Percentiles rank a stretch among this genome's conserved stretches.
Evolutionary conservation across 2,888 invertebrate genomes (phyloP).

Genomic region (Sesia bembeciformis): DNA sequence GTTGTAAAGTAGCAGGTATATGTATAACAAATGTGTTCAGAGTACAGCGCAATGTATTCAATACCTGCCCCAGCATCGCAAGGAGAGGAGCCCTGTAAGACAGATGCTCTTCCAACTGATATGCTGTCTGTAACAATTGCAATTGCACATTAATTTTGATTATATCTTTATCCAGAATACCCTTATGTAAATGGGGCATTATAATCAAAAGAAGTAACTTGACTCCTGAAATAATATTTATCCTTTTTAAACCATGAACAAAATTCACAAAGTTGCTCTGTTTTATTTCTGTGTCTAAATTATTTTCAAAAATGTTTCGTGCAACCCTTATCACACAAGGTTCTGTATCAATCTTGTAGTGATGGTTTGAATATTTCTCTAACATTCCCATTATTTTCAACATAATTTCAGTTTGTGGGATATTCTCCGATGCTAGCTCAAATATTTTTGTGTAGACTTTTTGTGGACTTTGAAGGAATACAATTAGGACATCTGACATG

Average conservation of each 20-base stretch:
- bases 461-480: conserved; percentile 52
- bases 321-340: conserved; percentile 36
- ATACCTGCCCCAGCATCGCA: conserved; percentile 52
- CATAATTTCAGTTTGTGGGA: conserved; percentile 46
- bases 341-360: conserved; percentile 45
- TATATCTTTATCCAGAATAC: conserved; percentile 32
- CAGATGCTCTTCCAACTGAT: conserved; percentile 31
- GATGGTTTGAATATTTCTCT: conserved; percentile 38
- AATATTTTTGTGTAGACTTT: conserved; percentile 44
- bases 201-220: conserved; percentile 45
- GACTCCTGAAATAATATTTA: conserved; percentile 29
- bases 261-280: conserved; percentile 41
- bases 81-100: conserved; percentile 52
- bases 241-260: conserved; percentile 34
- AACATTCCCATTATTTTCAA: conserved; percentile 37
- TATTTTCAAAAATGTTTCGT: conserved; percentile 26
- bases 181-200: conserved; percentile 52
- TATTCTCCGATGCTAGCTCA: conserved; percentile 38
- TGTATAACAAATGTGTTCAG: conserved; percentile 31
- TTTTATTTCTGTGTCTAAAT: conserved; percentile 28
- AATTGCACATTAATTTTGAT: conserved; percentile 31
- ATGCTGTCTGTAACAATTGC: conserved; percentile 33
- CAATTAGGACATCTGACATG: conserved; percentile 32
- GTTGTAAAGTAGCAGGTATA: conserved; percentile 34
- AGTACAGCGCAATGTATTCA: conserved; percentile 49